Evolutionary conservation across 2,888 invertebrate species (phyloP).

Genomic region (Phania funesta): DNA sequence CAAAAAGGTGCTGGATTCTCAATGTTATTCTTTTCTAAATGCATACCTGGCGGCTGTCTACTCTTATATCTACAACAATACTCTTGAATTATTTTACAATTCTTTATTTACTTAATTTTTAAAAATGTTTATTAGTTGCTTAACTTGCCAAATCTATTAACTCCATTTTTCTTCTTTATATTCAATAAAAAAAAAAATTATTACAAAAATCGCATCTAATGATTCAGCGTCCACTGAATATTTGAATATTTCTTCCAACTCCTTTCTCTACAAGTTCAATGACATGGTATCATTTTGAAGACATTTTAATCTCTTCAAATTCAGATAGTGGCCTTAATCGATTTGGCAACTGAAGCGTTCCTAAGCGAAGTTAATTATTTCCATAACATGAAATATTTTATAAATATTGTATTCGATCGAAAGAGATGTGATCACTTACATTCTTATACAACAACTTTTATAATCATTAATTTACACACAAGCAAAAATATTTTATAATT

Average conservation of each 20-base stretch:
- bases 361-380: background rate
- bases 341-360: background rate
- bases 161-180: too few species aligned
- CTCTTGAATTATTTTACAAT: slow-evolving; percentile 10
- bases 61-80: slow-evolving; percentile 18
- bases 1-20: slow-evolving; percentile 44
- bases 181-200: too few species aligned
- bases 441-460: slow-evolving; percentile 10
- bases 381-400: background rate
- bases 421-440: slow-evolving; percentile 21
- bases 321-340: too few species aligned
- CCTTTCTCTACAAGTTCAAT: too few species aligned
- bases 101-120: background rate
- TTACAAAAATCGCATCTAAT: too few species aligned
- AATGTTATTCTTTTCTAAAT: background rate
- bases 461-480: background rate
- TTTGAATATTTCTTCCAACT: too few species aligned
- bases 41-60: slow-evolving; percentile 27
- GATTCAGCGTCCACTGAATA: too few species aligned
- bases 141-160: too few species aligned
- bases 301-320: too few species aligned
- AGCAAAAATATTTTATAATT: background rate
- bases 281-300: too few species aligned
- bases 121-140: background rate
- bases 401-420: background rate